A percentile compares a stretch with the other conserved stretches of the same genome.
phyloP scores from a whole-genome alignment of 2,888 invertebrate species.

The Polydrusus tereticollis region DNA sequence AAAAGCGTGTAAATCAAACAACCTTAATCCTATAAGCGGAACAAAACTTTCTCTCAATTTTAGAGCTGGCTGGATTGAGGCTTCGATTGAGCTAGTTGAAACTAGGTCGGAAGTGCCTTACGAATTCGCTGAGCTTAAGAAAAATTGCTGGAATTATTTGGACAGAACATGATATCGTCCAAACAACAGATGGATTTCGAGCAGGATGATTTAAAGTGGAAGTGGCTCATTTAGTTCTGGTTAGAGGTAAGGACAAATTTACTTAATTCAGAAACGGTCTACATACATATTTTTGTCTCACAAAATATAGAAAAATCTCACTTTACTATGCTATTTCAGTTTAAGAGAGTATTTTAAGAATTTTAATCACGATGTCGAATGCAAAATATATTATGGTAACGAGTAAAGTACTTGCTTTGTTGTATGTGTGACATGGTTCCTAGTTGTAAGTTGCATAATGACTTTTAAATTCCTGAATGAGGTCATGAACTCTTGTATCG shows the following conservation, averaged over 20 bases:
- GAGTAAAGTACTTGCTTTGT: slow-evolving; percentile 13
- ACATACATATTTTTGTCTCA: too few species aligned
- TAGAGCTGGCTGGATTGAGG: slow-evolving; percentile 20
- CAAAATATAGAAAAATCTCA: too few species aligned
- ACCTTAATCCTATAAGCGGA: slow-evolving; percentile 13
- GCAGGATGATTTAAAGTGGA: slow-evolving; percentile 21
- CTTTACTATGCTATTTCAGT: too few species aligned
- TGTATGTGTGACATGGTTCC: slow-evolving; percentile 4
- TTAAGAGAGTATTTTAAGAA: neutral
- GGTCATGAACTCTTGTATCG: slow-evolving; percentile 16
- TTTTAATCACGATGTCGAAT: slow-evolving; percentile 1
- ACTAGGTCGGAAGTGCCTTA: slow-evolving; percentile 29
- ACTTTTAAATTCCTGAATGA: slow-evolving; percentile 11
- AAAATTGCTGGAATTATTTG: slow-evolving; percentile 21
- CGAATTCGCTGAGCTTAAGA: slow-evolving; percentile 19
- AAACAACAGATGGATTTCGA: slow-evolving; percentile 3
- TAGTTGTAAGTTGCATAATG: slow-evolving; percentile 4
- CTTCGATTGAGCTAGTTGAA: slow-evolving; percentile 19
- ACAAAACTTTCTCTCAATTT: slow-evolving; percentile 16
- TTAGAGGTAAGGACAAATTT: slow-evolving; percentile 23
- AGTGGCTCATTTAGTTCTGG: neutral
- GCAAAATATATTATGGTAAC: slow-evolving; percentile 21
- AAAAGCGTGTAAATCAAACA: slow-evolving; percentile 19
- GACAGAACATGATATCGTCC: slow-evolving; percentile 1
- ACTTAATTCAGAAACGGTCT: neutral